Conservation (phyloP, 2,113 vertebrate genomes). For the Prionailurus bengalensis region DNA sequence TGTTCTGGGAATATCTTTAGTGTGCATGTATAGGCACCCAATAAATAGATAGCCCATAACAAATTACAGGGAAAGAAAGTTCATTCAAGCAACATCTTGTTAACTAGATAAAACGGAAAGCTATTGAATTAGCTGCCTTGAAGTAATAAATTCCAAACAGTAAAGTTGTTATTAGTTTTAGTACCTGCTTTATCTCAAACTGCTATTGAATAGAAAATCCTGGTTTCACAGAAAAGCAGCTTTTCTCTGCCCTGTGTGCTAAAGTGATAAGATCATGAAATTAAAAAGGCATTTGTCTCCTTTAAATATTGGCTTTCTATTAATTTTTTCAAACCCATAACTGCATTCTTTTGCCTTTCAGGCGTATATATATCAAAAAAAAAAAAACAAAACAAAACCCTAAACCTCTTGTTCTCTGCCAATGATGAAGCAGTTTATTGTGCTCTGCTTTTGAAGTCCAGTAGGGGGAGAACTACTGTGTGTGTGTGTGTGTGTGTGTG, state of each 20-base stretch:
- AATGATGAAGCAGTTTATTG: background rate
- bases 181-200: conserved; percentile 47
- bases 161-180: conserved; percentile 54
- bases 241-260: background rate
- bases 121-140: conserved; percentile 45
- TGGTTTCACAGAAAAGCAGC: conserved; percentile 17
- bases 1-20: background rate
- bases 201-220: conserved; percentile 31
- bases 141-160: conserved; percentile 51
- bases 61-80: conserved; percentile 36
- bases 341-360: conserved; percentile 46
- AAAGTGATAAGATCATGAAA: conserved; percentile 38
- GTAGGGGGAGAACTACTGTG: background rate
- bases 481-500: background rate
- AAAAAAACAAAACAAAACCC: conserved; percentile 30
- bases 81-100: background rate
- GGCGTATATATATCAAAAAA: background rate
- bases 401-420: background rate
- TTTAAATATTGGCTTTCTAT: conserved; percentile 44
- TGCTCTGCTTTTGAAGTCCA: background rate
- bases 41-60: background rate
- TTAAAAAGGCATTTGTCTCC: background rate
- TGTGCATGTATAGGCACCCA: background rate
- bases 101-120: conserved; percentile 44
- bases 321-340: conserved; percentile 33